Evolutionary conservation across 2,797 vertebrate species (phyloP).

Genomic region (Falco concolor): DNA sequence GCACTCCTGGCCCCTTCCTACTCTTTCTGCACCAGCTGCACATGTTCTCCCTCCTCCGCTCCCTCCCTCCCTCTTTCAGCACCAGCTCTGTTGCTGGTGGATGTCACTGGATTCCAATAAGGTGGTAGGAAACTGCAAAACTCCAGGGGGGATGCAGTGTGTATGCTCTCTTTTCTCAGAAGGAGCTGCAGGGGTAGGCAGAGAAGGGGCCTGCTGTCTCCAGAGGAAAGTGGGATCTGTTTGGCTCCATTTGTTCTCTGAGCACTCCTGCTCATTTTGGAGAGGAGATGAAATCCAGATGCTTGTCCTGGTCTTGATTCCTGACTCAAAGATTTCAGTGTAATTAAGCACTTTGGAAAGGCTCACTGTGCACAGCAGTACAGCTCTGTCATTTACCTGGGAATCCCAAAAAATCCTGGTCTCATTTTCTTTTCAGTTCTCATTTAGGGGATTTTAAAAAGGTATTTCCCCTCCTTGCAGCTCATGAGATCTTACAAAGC

Average conservation of each 20-base stretch:
- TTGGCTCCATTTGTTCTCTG: background rate
- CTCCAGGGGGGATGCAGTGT: background rate
- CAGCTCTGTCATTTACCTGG: background rate
- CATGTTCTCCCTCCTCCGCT: background rate
- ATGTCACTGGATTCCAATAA: background rate
- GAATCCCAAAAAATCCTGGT: slow-evolving; percentile 9
- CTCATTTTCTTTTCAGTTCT: background rate
- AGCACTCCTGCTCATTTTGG: background rate
- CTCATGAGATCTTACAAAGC: background rate
- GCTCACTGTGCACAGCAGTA: background rate
- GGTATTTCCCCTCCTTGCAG: background rate
- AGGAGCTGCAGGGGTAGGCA: background rate
- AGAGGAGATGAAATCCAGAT: background rate
- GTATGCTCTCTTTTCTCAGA: background rate
- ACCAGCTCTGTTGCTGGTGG: background rate
- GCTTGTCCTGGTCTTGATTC: background rate
- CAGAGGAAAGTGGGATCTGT: background rate
- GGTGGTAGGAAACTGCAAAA: background rate
- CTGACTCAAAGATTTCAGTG: background rate
- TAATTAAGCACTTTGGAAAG: background rate
- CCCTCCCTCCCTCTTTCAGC: background rate
- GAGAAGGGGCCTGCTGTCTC: background rate
- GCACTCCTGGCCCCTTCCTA: background rate
- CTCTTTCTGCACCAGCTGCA: background rate
- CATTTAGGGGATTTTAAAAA: background rate